These are phyloP conservation scores for Zoanthus gigantus DNA, from an alignment of 92 coral and sea anemone species.

Conservation along the genomic window DNA sequence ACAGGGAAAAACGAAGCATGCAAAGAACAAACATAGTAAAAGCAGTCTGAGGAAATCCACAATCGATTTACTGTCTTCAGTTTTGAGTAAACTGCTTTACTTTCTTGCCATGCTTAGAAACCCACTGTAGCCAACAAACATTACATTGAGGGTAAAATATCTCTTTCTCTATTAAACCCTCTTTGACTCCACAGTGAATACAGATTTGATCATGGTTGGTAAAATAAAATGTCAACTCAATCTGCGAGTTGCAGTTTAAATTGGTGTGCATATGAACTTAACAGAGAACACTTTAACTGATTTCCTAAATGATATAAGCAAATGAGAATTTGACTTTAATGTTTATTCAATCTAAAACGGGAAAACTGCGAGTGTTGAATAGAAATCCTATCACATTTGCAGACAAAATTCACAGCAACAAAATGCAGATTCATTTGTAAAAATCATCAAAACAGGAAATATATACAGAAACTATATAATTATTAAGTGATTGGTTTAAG, in stretches of 20 bases:
- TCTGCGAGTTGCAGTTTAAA: conserved; percentile 38
- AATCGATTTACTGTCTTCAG: neutral
- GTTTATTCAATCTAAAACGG: too few species aligned
- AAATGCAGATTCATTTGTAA: too few species aligned
- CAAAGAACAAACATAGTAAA: conserved; percentile 6
- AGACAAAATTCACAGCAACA: too few species aligned
- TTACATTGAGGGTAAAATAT: conserved; percentile 35
- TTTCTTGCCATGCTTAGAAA: conserved; percentile 42
- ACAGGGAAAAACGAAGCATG: neutral
- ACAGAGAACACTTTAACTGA: neutral
- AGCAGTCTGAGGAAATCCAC: too few species aligned
- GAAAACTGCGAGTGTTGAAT: too few species aligned
- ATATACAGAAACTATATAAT: too few species aligned
- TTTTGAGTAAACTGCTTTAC: neutral
- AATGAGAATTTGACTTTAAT: too few species aligned
- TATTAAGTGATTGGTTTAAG: too few species aligned
- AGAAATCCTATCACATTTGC: too few species aligned
- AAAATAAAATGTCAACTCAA: conserved; percentile 27
- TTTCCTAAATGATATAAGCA: too few species aligned
- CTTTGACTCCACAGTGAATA: conserved; percentile 35
- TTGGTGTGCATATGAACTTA: conserved; percentile 25
- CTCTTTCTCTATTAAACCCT: conserved; percentile 37
- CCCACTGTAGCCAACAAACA: conserved; percentile 32
- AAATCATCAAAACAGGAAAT: too few species aligned
- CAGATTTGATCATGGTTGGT: conserved; percentile 21